A percentile compares a stretch with the other conserved stretches of the same genome.
These are phyloP conservation scores for Aethes cnicana DNA, from an alignment of 2,888 invertebrate genomes.

Conservation along the genomic window DNA sequence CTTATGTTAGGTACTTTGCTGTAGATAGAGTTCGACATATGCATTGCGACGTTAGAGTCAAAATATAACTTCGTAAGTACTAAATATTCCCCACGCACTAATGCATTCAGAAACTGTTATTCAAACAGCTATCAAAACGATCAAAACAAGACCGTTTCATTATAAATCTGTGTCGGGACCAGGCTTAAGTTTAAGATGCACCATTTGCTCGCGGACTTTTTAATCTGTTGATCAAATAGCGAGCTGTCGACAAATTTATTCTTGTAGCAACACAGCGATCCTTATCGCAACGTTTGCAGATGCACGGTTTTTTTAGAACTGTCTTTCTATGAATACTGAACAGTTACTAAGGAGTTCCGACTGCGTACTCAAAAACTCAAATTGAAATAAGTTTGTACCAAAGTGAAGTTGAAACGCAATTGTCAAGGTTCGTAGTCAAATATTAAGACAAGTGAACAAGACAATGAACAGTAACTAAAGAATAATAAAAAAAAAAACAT, in stretches of 20 bases:
- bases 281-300: conserved; percentile 58
- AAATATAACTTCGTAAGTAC: too few species aligned
- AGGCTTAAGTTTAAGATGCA: conserved; percentile 58
- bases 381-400: too few species aligned
- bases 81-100: too few species aligned
- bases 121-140: conserved; percentile 24
- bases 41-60: too few species aligned
- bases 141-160: conserved; percentile 28
- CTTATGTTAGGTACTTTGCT: too few species aligned
- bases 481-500: too few species aligned
- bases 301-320: conserved; percentile 43
- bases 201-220: conserved; percentile 63
- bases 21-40: too few species aligned
- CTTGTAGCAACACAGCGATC: conserved; percentile 60
- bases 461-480: too few species aligned
- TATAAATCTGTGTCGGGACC: conserved; percentile 35
- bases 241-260: conserved; percentile 74
- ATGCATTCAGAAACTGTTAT: conserved; percentile 4
- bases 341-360: conserved; percentile 22
- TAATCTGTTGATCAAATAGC: conserved; percentile 76
- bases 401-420: too few species aligned
- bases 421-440: too few species aligned
- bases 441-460: too few species aligned
- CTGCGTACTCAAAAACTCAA: too few species aligned
- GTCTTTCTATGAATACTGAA: conserved; percentile 27